Evolutionary conservation across 1,140 invertebrate genomes (phyloP), one percentile per base, ranked within the genome.

Genomic region (Drosophila fuyamai): DNA sequence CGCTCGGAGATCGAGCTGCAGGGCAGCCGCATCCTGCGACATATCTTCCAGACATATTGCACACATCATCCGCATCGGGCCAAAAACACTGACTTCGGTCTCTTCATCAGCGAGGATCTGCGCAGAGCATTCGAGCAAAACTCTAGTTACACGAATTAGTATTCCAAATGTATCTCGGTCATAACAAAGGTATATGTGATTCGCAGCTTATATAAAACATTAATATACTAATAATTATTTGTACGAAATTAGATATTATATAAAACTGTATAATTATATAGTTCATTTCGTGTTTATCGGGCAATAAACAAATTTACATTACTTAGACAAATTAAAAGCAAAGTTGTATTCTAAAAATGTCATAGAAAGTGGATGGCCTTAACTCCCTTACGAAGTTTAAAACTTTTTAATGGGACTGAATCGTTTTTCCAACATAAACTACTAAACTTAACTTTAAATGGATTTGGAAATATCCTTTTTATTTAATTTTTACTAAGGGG

Each of bases 31-130:
- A 38, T 89, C 14, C 46, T 89, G 73, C 80, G 84, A 84, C 77
- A 89, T 81, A 89, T 89, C 84, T 89, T 89, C 76, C 80, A 89
- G 44, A 63, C 89, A 70, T 91, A 91, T 73, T 91, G 80, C 70
- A 65, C 54, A 8, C 62, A 62, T 23, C 79, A 92, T 77, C 91
- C 91, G 6, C 70, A 92, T 62, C 82, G 91, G 40, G 75, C 82
- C 18, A 70, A 79, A 16, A 62, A 56, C 36, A 82, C 79, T 2
- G 79, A 90, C 60, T 92, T 92, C 60, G 79, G 89, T 7, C 57
- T 79, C 29, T 92, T 92, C 60, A 80, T 90, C 16, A 77, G 55
- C 29, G 67, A 70, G 13, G 91, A 92, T 73, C 40, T 91, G 46
- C 66, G 81, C 18, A 63, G 62, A 7, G 84, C 77, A n/a, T 77